Percentiles rank a stretch among this genome's conserved stretches.
Conservation (phyloP, 2,113 vertebrate genomes). For the Microtus richardsoni region DNA sequence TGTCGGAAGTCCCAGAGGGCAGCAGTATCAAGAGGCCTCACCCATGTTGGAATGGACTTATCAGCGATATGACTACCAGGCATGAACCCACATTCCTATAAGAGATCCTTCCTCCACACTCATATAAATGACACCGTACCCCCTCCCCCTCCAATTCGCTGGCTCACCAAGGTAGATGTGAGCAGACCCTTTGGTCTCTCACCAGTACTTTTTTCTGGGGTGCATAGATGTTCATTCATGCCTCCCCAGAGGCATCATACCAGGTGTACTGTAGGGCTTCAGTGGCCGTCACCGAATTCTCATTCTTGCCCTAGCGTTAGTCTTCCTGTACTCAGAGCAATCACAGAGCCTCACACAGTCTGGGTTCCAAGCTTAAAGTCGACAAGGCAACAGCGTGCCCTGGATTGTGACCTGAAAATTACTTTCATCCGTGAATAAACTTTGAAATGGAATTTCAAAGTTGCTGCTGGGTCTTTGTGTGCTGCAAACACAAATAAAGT, state of each 20-base stretch:
- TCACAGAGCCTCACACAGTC: background rate
- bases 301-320: background rate
- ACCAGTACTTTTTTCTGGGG: background rate
- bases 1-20: background rate
- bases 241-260: background rate
- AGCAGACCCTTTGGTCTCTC: background rate
- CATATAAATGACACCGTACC: background rate
- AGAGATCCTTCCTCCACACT: background rate
- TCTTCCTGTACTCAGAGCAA: background rate
- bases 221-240: background rate
- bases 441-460: conserved; percentile 13
- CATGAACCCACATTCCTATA: too few species aligned
- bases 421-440: background rate
- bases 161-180: background rate
- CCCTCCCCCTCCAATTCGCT: background rate
- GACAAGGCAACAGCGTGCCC: background rate
- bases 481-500: conserved; percentile 1
- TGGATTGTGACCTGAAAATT: background rate
- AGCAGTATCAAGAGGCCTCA: background rate
- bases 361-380: conserved; percentile 6
- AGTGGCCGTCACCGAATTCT: background rate
- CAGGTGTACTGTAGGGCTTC: background rate
- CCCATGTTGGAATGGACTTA: background rate
- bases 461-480: conserved; percentile 7
- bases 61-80: background rate